Percentiles rank a stretch among this genome's conserved stretches.
phyloP scores from a whole-genome alignment of 1,140 invertebrate genomes.

The Macrocentrus cingulum region DNA sequence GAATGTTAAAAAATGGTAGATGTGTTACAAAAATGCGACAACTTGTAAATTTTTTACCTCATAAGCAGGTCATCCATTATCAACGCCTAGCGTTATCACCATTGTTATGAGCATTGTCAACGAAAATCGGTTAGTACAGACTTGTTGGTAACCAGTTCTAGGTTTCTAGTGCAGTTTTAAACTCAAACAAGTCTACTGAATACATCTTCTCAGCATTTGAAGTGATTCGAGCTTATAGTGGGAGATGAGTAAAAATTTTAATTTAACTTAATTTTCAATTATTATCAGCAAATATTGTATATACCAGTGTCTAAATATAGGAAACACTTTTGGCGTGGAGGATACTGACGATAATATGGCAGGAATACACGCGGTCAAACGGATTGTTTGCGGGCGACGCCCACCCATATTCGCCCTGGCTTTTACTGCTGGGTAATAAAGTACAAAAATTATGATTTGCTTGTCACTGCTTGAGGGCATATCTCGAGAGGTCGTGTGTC shows the following conservation, averaged over 20 bases:
- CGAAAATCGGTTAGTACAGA: too few species aligned
- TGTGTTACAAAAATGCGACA: constrained; percentile 7
- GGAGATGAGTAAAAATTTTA: too few species aligned
- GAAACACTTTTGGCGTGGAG: constrained; percentile 33
- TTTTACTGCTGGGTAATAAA: constrained; percentile 35
- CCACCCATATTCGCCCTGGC: constrained; percentile 35
- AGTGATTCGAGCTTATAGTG: too few species aligned
- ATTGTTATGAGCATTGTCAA: too few species aligned
- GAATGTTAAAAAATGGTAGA: background rate
- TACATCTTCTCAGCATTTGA: too few species aligned
- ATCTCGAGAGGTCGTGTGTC: background rate
- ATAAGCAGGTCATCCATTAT: too few species aligned
- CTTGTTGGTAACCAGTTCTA: too few species aligned
- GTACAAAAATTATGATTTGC: constrained; percentile 36
- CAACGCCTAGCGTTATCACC: too few species aligned
- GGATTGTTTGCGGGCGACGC: constrained; percentile 35
- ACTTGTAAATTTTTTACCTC: background rate
- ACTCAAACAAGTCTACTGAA: too few species aligned
- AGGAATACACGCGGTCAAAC: constrained; percentile 32
- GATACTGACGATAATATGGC: constrained; percentile 9
- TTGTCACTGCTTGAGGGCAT: constrained; percentile 32
- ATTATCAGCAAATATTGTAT: too few species aligned
- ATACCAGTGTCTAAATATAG: constrained; percentile 37
- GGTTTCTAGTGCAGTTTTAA: too few species aligned
- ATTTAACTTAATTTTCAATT: too few species aligned